A percentile compares a stretch with the other conserved stretches of the same genome.
Evolutionary conservation across 2,797 vertebrate genomes (phyloP).

Genomic region (Tinamus major): DNA sequence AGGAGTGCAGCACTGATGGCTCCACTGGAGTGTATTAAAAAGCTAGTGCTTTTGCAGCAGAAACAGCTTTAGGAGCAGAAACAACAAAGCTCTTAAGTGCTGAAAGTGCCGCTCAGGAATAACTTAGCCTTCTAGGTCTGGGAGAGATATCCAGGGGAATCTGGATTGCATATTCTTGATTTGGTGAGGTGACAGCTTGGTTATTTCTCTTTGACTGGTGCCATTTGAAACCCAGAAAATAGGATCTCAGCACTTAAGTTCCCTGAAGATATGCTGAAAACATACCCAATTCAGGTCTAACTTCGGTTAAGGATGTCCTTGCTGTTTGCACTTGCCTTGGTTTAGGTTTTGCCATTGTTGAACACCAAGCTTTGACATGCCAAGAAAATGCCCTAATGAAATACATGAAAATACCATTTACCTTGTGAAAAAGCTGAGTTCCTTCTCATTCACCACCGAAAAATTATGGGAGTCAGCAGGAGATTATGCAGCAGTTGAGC

Average conservation of each 20-base stretch:
- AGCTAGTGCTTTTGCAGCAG: not conserved
- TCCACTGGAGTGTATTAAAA: not conserved
- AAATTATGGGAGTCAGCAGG: not conserved
- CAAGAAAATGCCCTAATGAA: not conserved
- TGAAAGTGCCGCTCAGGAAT: not conserved
- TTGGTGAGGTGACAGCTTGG: not conserved
- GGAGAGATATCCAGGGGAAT: not conserved
- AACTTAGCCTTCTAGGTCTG: not conserved
- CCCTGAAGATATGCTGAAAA: not conserved
- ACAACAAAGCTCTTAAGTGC: not conserved
- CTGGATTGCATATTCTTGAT: not conserved
- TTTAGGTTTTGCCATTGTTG: not conserved
- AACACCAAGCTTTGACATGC: not conserved
- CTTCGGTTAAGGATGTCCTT: not conserved
- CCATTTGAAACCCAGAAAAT: not conserved
- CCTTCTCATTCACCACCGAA: not conserved
- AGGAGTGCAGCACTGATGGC: not conserved
- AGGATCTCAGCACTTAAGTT: not conserved
- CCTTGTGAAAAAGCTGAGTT: not conserved
- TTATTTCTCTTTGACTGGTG: not conserved
- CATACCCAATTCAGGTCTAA: not conserved
- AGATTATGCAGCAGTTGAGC: not conserved
- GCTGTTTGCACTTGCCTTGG: not conserved
- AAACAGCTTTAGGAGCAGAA: not conserved
- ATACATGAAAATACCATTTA: not conserved